Evolutionary conservation across 2,888 invertebrate species (phyloP), one percentile per base, ranked within the genome.

Genomic region (Emmelina monodactyla): DNA sequence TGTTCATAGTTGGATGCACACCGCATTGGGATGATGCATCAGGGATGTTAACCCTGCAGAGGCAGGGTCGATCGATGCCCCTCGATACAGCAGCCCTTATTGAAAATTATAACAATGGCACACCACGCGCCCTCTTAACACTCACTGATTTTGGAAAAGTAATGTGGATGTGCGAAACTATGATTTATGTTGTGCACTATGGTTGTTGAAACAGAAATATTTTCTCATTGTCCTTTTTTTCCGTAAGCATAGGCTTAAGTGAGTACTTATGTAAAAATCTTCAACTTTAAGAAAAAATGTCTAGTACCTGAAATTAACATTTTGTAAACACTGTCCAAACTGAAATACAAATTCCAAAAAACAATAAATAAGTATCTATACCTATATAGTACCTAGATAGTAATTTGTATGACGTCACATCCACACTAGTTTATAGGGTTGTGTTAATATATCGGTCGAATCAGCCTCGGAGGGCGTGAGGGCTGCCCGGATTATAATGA

Each of bases 81-180:
- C 72, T 72, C 76, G 64, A 73, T 72, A n/a, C n/a, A 62, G 71
- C 68, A 65, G 75, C 76, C 78, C 78, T 79, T 79, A 79, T 79
- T 79, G 78, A 79, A 79, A 78, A 79, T 79, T 79, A 79, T 78
- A 79, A 79, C 78, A 79, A 79, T 78, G 75, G 73, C 72, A 68
- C 75, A 75, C 75, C 69, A 56, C 66, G 60, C 59, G 55, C 65
- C 75, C 78, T 75, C 75, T 78, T 78, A 75, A 76, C 76, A 75
- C 73, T 76, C 76, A 72, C 75, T 76, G 79, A 79, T 79, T 79
- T 78, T 62, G 68, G 73, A 51, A 53, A 62, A 50, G 55, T 49
- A 56, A 42, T 62, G 51, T 73, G 75, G 78, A 79, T 65, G 67
- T 50, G 57, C 50, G 35, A 38, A 38, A 46, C 16, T 3, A 35